A percentile compares a stretch with the other conserved stretches of the same genome.
Conservation (phyloP, 2,797 vertebrate genomes). For the Melopsittacus undulatus region DNA sequence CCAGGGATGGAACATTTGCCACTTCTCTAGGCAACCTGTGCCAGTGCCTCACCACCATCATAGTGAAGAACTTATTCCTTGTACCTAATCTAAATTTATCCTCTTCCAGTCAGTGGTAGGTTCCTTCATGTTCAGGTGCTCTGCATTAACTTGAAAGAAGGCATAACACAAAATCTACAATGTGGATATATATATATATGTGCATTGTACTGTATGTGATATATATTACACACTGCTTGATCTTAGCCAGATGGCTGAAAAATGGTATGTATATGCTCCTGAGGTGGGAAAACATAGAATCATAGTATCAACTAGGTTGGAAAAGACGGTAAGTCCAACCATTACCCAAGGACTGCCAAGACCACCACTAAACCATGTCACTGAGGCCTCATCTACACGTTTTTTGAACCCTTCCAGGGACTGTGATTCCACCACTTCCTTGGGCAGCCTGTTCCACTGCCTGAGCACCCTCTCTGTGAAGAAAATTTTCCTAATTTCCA, state of each 20-base stretch:
- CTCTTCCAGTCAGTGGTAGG: background rate
- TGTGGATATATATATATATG: too few relatives aligned
- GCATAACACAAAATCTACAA: background rate
- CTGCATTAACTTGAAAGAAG: background rate
- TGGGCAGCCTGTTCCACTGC: background rate
- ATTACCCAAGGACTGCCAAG: background rate
- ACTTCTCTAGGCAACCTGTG: background rate
- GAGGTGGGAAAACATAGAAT: background rate
- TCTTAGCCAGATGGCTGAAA: background rate
- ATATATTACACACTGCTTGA: background rate
- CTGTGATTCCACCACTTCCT: background rate
- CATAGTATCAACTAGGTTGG: background rate
- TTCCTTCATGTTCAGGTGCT: background rate
- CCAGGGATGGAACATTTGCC: background rate
- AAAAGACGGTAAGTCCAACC: background rate
- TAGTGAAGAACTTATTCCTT: background rate
- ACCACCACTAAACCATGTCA: background rate
- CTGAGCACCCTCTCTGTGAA: background rate
- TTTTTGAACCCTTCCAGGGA: background rate
- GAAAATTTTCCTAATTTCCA: background rate
- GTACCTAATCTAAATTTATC: background rate
- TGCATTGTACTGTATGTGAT: background rate
- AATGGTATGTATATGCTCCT: background rate
- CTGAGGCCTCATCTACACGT: background rate
- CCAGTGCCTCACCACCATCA: background rate